Conservation (phyloP, 2,888 invertebrate species). For the Lithophane leautieri region DNA sequence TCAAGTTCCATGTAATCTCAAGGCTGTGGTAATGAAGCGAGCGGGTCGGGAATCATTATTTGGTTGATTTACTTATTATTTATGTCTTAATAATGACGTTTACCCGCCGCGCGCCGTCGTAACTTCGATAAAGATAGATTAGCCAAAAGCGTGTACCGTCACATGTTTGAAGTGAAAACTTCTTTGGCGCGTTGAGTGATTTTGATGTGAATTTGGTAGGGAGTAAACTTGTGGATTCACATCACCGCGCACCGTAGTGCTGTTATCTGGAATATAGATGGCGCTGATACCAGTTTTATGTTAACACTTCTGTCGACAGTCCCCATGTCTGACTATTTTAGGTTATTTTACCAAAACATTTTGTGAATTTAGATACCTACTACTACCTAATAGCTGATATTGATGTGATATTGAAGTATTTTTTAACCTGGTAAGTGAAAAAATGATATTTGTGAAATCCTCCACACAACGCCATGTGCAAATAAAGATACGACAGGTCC, state of each 20-base stretch:
- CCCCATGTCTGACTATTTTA: no score
- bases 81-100: background rate
- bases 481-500: background rate
- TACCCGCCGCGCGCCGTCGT: background rate
- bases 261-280: no score
- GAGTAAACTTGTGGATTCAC: no score
- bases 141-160: background rate
- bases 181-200: no score
- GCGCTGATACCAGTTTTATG: no score
- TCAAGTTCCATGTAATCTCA: slow-evolving; percentile 76
- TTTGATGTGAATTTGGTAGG: no score
- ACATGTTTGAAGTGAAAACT: no score
- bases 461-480: background rate
- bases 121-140: background rate
- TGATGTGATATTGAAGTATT: background rate
- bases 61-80: slow-evolving; percentile 13
- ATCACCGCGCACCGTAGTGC: no score
- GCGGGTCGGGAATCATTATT: slow-evolving; percentile 29
- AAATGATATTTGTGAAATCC: background rate
- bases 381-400: background rate
- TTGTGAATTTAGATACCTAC: no score
- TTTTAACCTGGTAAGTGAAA: no score
- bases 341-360: no score
- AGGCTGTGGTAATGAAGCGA: slow-evolving; percentile 48
- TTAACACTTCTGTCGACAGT: no score